These are phyloP conservation scores for Eidolon helvum DNA, from an alignment of 2,113 vertebrate genomes.

Conservation along the genomic window DNA sequence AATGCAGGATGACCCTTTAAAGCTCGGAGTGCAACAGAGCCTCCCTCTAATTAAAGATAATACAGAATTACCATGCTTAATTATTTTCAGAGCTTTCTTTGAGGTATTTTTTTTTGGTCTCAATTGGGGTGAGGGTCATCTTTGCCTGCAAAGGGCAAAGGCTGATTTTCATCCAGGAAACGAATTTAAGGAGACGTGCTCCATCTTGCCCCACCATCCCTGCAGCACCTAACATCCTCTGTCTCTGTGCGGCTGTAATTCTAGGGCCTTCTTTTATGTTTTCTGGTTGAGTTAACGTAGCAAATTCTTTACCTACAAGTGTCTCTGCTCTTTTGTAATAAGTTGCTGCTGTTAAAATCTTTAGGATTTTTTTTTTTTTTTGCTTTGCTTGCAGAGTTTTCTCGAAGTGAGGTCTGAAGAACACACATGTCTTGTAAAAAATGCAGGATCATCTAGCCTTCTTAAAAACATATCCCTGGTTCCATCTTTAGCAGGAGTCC, in stretches of 20 bases:
- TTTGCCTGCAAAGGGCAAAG: slow-evolving; percentile 32
- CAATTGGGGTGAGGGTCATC: not conserved
- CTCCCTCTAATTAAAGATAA: slow-evolving; percentile 74
- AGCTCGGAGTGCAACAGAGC: slow-evolving; percentile 39
- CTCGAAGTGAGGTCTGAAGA: not conserved
- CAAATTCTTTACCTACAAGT: not conserved
- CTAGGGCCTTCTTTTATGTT: not conserved
- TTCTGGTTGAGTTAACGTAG: not conserved
- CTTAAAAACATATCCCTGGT: not conserved
- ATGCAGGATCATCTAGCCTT: not conserved
- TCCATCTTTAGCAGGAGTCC: not conserved
- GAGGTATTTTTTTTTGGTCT: not conserved
- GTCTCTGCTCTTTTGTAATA: not conserved
- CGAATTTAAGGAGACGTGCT: not conserved
- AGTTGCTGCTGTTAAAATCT: not conserved
- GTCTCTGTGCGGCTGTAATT: not conserved
- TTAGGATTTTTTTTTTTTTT: not conserved
- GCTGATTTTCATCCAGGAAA: slow-evolving; percentile 5
- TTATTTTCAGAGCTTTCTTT: slow-evolving; percentile 71
- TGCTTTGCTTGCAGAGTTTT: not conserved
- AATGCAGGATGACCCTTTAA: slow-evolving; percentile 54
- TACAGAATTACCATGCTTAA: slow-evolving; percentile 75
- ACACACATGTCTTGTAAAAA: not conserved
- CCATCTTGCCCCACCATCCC: not conserved
- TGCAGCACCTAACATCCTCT: not conserved